Evolutionary conservation across 1,140 invertebrate genomes (phyloP).

Genomic region (Campoletis sonorensis): DNA sequence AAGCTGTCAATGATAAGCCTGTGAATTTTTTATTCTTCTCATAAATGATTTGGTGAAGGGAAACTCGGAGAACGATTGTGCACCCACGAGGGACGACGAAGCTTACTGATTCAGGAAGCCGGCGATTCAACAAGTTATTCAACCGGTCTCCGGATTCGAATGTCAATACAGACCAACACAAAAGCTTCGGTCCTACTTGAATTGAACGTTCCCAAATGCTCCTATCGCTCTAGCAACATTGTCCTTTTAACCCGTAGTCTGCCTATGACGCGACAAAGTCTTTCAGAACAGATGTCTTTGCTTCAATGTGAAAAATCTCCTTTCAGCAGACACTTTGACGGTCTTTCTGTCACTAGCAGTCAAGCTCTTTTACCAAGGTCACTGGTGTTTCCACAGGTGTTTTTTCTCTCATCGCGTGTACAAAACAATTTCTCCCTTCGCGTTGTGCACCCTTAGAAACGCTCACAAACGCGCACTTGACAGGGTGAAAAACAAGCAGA

Average conservation of each 20-base stretch:
- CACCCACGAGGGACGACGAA: not conserved
- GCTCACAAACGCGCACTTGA: not conserved
- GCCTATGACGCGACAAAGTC: not conserved
- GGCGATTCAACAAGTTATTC: conserved; percentile 67
- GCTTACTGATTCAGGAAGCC: conserved; percentile 35
- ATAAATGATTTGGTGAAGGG: not conserved
- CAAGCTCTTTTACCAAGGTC: not conserved
- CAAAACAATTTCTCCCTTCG: not conserved
- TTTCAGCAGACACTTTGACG: too few relatives aligned
- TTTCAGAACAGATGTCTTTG: not conserved
- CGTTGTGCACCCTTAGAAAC: not conserved
- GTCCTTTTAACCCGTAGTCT: not conserved
- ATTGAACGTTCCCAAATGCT: not conserved
- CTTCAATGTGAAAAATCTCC: too few relatives aligned
- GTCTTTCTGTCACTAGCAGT: too few relatives aligned
- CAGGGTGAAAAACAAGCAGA: not conserved
- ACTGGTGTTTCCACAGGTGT: not conserved
- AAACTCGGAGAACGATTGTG: not conserved
- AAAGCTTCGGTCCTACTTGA: too few relatives aligned
- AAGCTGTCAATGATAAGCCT: not conserved
- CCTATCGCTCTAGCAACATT: not conserved
- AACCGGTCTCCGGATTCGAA: conserved; percentile 11
- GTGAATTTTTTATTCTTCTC: not conserved
- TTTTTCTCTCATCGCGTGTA: not conserved
- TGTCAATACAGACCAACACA: conserved; percentile 52